Evolutionary conservation across 1,140 invertebrate species (phyloP).

Genomic region (Drosophila punjabiensis): DNA sequence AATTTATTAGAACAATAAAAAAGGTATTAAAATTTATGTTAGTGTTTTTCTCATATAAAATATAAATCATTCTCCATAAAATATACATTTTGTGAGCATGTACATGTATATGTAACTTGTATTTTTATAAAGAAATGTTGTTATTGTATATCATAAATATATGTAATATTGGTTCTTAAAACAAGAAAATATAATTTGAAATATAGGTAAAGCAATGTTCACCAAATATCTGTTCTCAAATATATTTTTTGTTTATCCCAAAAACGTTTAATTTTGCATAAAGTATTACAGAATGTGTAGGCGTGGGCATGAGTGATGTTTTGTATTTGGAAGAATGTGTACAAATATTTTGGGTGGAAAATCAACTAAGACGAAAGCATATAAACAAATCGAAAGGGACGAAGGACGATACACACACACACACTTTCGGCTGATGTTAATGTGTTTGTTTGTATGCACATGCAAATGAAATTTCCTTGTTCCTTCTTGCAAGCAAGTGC

Average conservation of each 20-base stretch:
- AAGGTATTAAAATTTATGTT: not conserved
- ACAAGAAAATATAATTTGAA: not conserved
- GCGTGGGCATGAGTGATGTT: too few species aligned
- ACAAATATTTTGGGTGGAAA: constrained; percentile 66
- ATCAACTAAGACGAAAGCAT: constrained; percentile 36
- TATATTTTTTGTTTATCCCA: constrained; percentile 12
- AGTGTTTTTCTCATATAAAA: not conserved
- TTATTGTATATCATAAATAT: not conserved
- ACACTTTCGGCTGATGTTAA: constrained; percentile 17
- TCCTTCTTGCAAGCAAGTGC: constrained; percentile 53
- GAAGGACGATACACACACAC: constrained; percentile 10
- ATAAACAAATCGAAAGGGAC: constrained; percentile 60
- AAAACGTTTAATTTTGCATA: constrained; percentile 61
- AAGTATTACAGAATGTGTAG: constrained; percentile 14
- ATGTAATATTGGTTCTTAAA: not conserved
- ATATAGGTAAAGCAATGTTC: not conserved
- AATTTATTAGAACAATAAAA: not conserved
- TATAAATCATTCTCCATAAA: not conserved
- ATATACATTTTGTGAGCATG: not conserved
- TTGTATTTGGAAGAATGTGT: constrained; percentile 20
- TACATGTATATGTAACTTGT: not conserved
- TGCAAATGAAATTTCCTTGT: constrained; percentile 71
- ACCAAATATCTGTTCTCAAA: not conserved
- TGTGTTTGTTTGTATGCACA: constrained; percentile 53
- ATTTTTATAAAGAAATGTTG: not conserved